Conservation (phyloP, 2,888 invertebrate genomes). For the Polylopha cassiicola region DNA sequence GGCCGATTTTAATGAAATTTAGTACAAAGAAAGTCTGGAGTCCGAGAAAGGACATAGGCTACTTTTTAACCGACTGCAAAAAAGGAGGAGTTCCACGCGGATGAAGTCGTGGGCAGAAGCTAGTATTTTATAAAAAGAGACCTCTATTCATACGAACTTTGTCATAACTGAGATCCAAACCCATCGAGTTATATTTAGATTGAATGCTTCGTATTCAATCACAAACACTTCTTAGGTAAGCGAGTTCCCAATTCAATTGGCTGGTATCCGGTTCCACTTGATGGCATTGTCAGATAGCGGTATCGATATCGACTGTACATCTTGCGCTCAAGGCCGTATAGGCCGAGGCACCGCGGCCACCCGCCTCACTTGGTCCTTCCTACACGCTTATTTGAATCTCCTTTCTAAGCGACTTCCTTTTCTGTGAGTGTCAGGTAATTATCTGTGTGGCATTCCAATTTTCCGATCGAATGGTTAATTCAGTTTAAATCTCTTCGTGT, state of each 20-base stretch:
- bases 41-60: no score
- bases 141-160: no score
- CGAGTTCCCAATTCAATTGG: conserved; percentile 50
- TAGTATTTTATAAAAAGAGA: no score
- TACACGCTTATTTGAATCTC: conserved; percentile 73
- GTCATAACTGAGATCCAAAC: conserved; percentile 16
- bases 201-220: conserved; percentile 29
- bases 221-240: conserved; percentile 37
- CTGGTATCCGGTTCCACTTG: conserved; percentile 53
- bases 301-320: conserved; percentile 45
- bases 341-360: conserved; percentile 36
- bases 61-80: no score
- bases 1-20: no score
- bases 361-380: conserved; percentile 59
- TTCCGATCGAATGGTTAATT: conserved; percentile 77
- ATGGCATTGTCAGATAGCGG: conserved; percentile 51
- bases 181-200: conserved; percentile 18
- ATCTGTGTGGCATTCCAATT: conserved; percentile 78
- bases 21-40: no score
- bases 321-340: conserved; percentile 46
- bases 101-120: no score
- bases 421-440: conserved; percentile 78
- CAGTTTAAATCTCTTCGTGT: conserved; percentile 76
- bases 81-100: no score
- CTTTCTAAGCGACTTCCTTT: conserved; percentile 72